A percentile compares a stretch with the other conserved stretches of the same genome.
Evolutionary conservation across 2,113 vertebrate genomes (phyloP).

Genomic region (Halichoerus grypus): DNA sequence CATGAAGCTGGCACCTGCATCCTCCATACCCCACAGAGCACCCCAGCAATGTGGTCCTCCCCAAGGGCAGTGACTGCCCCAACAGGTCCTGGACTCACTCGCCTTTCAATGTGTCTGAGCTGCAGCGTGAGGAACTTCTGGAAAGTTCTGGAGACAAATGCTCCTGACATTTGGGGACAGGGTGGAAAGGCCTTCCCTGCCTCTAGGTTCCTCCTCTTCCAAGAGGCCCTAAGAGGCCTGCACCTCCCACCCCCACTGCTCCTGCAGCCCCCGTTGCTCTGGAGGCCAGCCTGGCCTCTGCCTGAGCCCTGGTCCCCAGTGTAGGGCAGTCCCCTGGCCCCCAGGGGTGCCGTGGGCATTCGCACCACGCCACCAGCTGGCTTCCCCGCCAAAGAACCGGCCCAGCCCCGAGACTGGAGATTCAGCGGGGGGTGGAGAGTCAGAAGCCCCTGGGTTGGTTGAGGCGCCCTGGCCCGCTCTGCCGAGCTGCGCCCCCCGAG

Average conservation of each 20-base stretch:
- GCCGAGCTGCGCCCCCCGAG: background rate
- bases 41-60: rapidly evolving
- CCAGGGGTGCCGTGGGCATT: rapidly evolving
- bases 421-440: background rate
- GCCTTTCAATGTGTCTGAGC: background rate
- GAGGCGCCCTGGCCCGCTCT: background rate
- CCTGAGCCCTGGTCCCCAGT: background rate
- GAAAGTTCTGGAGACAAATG: background rate
- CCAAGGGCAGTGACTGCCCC: background rate
- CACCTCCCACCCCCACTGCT: background rate
- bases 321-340: background rate
- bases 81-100: too few species aligned
- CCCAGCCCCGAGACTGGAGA: background rate
- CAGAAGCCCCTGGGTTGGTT: too few species aligned
- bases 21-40: background rate
- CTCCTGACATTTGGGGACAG: background rate
- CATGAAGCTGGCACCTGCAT: background rate
- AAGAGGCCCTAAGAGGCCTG: background rate
- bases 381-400: background rate
- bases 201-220: background rate
- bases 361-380: background rate
- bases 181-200: background rate
- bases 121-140: background rate
- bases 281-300: background rate
- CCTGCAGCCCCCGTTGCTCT: background rate